Evolutionary conservation across 2,888 invertebrate species (phyloP).

Genomic region (Andrena hattorfiana): DNA sequence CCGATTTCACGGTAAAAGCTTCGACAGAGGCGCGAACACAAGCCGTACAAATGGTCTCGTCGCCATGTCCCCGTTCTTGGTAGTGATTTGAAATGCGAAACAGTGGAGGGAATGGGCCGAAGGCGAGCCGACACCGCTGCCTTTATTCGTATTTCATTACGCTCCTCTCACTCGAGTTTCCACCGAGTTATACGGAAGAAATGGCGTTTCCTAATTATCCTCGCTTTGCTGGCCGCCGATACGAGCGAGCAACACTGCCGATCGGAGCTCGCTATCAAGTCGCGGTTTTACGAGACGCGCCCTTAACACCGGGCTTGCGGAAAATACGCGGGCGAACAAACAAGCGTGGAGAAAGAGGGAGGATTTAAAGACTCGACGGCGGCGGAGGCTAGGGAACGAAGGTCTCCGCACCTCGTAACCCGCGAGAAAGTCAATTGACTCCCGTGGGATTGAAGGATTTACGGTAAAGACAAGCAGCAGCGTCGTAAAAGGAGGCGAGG

Average conservation of each 20-base stretch:
- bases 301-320: constrained; percentile 3
- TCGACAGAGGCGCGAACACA: constrained; percentile 40
- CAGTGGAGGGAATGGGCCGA: not conserved
- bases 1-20: constrained; percentile 26
- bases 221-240: not conserved
- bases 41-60: constrained; percentile 59
- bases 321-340: constrained; percentile 18
- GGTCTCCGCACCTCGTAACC: constrained; percentile 68
- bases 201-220: not conserved
- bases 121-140: not conserved
- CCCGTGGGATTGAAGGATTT: constrained; percentile 75
- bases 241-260: not conserved
- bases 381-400: constrained; percentile 22
- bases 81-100: constrained; percentile 61
- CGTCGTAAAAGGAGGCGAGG: constrained; percentile 67
- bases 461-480: constrained; percentile 75
- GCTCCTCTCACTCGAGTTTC: not conserved
- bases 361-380: constrained; percentile 29
- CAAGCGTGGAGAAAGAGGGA: constrained; percentile 7
- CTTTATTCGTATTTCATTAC: constrained; percentile 5
- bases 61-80: constrained; percentile 29
- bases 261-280: constrained; percentile 5
- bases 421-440: constrained; percentile 76
- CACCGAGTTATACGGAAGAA: constrained; percentile 9
- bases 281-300: constrained; percentile 20